Evolutionary conservation across 2,888 invertebrate species (phyloP).

Genomic region (Scaptomyza tumidula): DNA sequence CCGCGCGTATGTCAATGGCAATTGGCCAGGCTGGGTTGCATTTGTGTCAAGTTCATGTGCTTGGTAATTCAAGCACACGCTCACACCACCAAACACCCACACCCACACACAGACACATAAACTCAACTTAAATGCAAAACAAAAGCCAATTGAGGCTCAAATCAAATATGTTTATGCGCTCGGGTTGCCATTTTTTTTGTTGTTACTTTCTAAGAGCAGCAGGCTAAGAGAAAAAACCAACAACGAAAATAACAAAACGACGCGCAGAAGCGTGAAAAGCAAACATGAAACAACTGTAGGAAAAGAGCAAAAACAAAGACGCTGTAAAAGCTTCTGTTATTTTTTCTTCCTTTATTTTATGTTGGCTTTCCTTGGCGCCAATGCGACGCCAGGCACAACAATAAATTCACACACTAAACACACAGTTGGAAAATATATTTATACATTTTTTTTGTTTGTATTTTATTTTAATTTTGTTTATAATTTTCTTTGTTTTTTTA

Average conservation of each 20-base stretch:
- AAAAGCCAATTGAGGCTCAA: constrained; percentile 20
- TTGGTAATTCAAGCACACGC: constrained; percentile 19
- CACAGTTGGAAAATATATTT: not conserved
- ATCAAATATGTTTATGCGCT: constrained; percentile 29
- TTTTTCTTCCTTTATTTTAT: constrained; percentile 5
- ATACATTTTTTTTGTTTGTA: not conserved
- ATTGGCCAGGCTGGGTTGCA: constrained; percentile 8
- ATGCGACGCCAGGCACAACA: constrained; percentile 19
- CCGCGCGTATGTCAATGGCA: constrained; percentile 16
- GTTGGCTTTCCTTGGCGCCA: constrained; percentile 48
- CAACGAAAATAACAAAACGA: constrained; percentile 38
- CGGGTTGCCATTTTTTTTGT: not conserved
- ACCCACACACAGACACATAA: not conserved
- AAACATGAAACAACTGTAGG: constrained; percentile 22
- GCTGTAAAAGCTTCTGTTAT: constrained; percentile 63
- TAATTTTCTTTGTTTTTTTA: not conserved
- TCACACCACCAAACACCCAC: not conserved
- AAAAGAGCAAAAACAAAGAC: constrained; percentile 36
- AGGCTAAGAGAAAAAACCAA: constrained; percentile 42
- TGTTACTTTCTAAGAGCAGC: constrained; percentile 32
- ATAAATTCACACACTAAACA: not conserved
- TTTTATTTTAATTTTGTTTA: not conserved
- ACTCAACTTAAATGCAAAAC: constrained; percentile 27
- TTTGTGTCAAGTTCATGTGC: constrained; percentile 68
- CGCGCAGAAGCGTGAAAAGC: constrained; percentile 70